These are phyloP conservation scores for Phainopepla nitens DNA, from an alignment of 2,113 vertebrate genomes.

Conservation along the genomic window DNA sequence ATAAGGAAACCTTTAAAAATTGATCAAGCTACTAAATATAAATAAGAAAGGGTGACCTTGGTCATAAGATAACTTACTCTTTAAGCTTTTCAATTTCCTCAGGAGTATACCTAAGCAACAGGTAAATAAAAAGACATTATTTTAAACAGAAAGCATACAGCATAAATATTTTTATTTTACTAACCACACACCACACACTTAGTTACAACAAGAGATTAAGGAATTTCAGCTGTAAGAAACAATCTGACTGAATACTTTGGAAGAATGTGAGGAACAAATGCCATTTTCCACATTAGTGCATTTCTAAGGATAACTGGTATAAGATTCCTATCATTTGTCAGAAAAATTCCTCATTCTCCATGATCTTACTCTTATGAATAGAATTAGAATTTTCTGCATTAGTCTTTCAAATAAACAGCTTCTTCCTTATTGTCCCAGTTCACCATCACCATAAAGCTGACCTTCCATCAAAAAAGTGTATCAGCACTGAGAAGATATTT, in stretches of 20 bases:
- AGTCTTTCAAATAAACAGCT: neutral
- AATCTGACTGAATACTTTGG: neutral
- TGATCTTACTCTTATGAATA: neutral
- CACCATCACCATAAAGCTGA: neutral
- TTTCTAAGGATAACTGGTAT: neutral
- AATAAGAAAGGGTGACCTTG: neutral
- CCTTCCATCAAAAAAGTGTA: neutral
- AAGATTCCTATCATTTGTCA: neutral
- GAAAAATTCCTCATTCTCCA: neutral
- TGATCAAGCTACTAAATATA: neutral
- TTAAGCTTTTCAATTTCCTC: conserved; percentile 96
- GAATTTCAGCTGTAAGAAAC: neutral
- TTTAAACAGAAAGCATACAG: neutral
- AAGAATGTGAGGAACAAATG: neutral
- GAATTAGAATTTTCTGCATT: neutral
- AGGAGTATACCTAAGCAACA: conserved; percentile 84
- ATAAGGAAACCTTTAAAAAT: neutral
- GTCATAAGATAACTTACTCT: conserved; percentile 82
- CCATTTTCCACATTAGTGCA: neutral
- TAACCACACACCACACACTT: neutral
- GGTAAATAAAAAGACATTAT: conserved; percentile 24
- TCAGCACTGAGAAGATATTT: neutral
- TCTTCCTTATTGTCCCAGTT: neutral
- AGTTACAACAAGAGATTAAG: neutral
- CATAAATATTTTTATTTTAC: neutral